Evolutionary conservation across 2,888 invertebrate genomes (phyloP).

Genomic region (Epinotia nisella): DNA sequence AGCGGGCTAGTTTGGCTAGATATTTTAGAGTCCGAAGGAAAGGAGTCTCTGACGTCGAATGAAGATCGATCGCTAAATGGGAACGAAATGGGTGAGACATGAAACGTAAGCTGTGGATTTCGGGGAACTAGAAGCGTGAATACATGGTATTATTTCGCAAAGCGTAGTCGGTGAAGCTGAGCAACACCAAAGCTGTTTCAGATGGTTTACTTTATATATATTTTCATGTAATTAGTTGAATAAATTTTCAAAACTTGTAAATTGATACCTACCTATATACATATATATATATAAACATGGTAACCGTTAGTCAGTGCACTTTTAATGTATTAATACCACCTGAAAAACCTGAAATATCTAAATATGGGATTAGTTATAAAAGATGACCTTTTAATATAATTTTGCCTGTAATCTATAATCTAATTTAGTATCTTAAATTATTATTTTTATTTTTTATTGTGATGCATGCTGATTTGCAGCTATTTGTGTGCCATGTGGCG

Average conservation of each 20-base stretch:
- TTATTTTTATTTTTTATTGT: too few species aligned
- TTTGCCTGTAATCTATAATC: too few species aligned
- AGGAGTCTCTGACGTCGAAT: slow-evolving; percentile 25
- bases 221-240: too few species aligned
- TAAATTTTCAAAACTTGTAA: too few species aligned
- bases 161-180: not conserved
- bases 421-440: too few species aligned
- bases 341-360: not conserved
- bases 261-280: too few species aligned
- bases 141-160: slow-evolving; percentile 14
- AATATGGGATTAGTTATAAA: not conserved
- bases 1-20: slow-evolving; percentile 33
- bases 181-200: not conserved
- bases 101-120: slow-evolving; percentile 25
- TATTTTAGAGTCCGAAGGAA: slow-evolving; percentile 29
- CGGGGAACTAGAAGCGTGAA: not conserved
- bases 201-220: not conserved
- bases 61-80: slow-evolving; percentile 39
- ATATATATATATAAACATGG: too few species aligned
- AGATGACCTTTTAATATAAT: too few species aligned
- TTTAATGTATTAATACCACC: too few species aligned
- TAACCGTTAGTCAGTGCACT: too few species aligned
- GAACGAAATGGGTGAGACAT: slow-evolving; percentile 31
- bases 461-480: too few species aligned
- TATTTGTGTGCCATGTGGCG: too few species aligned